Percentiles rank a stretch among this genome's conserved stretches.
Evolutionary conservation across 2,888 invertebrate genomes (phyloP).

Genomic region (Xestia sexstrigata): DNA sequence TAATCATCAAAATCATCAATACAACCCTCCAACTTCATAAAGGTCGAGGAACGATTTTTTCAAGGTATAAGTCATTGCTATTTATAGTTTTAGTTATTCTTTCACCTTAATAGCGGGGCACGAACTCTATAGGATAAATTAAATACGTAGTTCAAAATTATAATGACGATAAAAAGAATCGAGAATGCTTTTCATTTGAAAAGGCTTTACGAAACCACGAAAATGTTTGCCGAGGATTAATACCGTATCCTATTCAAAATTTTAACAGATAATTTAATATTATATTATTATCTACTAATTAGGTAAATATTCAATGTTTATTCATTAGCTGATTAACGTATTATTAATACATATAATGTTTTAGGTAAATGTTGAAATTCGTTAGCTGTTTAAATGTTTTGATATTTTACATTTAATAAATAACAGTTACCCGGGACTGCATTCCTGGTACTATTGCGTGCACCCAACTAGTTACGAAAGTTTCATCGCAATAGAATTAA

Average conservation of each 20-base stretch:
- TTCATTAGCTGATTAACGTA: neutral
- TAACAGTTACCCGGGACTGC: neutral
- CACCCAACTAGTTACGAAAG: too few relatives aligned
- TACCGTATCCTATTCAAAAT: neutral
- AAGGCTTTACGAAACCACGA: neutral
- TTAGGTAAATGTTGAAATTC: neutral
- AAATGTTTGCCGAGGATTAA: neutral
- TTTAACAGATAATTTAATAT: neutral
- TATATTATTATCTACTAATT: neutral
- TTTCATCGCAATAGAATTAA: too few relatives aligned
- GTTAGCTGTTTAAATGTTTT: neutral
- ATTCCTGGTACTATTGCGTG: too few relatives aligned
- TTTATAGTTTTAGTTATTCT: too few relatives aligned
- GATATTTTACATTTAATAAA: neutral
- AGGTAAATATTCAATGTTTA: neutral
- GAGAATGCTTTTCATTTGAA: neutral
- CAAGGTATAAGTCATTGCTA: too few relatives aligned
- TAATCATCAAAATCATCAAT: too few relatives aligned
- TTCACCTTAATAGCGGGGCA: too few relatives aligned
- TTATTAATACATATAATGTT: neutral
- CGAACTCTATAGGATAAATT: too few relatives aligned
- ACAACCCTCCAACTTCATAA: too few relatives aligned
- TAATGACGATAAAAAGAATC: neutral
- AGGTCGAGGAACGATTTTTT: too few relatives aligned
- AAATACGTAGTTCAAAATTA: too few relatives aligned